A percentile compares a stretch with the other conserved stretches of the same genome.
Evolutionary conservation across 2,888 invertebrate genomes (phyloP).

Genomic region (Sphaerophoria rueppellii): DNA sequence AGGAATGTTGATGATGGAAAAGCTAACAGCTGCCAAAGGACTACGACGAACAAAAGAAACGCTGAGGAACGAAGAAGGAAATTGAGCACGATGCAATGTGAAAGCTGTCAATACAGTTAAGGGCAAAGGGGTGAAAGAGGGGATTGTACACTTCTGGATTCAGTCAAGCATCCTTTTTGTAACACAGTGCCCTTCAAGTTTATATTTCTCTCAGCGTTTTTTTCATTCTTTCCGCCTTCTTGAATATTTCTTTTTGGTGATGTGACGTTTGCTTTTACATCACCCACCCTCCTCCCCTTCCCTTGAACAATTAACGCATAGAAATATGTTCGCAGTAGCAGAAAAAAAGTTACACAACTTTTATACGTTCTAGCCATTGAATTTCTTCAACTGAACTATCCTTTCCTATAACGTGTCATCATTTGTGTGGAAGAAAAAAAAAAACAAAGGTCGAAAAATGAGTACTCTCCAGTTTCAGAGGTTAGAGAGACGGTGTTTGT

Average conservation of each 20-base stretch:
- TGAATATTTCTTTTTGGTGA: slow-evolving; percentile 24
- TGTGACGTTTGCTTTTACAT: not conserved
- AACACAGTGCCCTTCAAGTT: slow-evolving; percentile 70
- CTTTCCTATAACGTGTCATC: slow-evolving; percentile 26
- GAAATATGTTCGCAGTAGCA: slow-evolving; percentile 16
- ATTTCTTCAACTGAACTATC: not conserved
- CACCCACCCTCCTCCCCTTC: not conserved
- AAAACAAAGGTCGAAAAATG: not conserved
- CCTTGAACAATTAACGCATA: not conserved
- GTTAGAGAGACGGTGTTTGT: slow-evolving; percentile 12
- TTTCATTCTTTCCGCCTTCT: slow-evolving; percentile 5
- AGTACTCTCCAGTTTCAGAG: slow-evolving; percentile 3
- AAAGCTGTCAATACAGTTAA: not conserved
- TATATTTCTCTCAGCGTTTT: slow-evolving; percentile 26
- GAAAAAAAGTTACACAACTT: slow-evolving; percentile 3
- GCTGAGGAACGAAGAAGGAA: slow-evolving; percentile 44
- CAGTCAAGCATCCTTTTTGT: slow-evolving; percentile 72
- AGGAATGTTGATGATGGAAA: slow-evolving; percentile 56
- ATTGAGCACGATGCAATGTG: slow-evolving; percentile 55
- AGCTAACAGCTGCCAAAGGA: slow-evolving; percentile 69
- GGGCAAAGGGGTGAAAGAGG: slow-evolving; percentile 9
- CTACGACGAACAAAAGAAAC: slow-evolving; percentile 15
- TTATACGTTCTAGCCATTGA: slow-evolving; percentile 22
- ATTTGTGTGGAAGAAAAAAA: slow-evolving; percentile 26
- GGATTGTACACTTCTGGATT: slow-evolving; percentile 69